Evolutionary conservation across 2,113 vertebrate genomes (phyloP).

Genomic region (Tiliqua scincoides): DNA sequence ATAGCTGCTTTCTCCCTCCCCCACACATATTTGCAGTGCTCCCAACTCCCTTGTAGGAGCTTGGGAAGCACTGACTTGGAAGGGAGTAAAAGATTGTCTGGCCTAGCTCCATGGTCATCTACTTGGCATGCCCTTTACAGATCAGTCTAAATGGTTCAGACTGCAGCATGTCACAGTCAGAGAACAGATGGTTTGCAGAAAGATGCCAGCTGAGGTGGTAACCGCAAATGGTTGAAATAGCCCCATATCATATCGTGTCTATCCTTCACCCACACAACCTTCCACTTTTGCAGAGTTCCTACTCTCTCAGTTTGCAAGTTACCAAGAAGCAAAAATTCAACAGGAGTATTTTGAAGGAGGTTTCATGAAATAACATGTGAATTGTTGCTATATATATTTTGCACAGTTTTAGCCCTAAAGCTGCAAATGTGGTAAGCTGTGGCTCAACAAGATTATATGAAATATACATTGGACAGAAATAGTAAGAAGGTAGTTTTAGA

Average conservation of each 20-base stretch:
- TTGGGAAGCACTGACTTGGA: too few relatives aligned
- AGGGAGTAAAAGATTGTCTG: background rate
- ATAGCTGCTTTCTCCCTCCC: too few relatives aligned
- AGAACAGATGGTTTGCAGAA: conserved; percentile 3
- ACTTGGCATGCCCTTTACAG: background rate
- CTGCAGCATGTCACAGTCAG: background rate
- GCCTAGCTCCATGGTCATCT: background rate
- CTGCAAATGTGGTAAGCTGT: background rate
- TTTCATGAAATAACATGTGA: background rate
- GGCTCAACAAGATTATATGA: background rate
- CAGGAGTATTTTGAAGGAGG: background rate
- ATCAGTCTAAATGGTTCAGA: background rate
- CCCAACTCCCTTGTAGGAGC: too few relatives aligned
- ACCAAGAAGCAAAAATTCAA: background rate
- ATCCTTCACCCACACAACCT: background rate
- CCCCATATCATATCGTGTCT: background rate
- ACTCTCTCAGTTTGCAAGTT: background rate
- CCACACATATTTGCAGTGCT: too few relatives aligned
- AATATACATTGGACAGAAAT: background rate
- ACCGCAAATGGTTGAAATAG: background rate
- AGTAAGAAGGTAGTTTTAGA: background rate
- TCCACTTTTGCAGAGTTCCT: background rate
- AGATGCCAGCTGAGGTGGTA: background rate
- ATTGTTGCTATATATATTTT: background rate
- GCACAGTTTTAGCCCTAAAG: background rate